phyloP scores from a whole-genome alignment of 2,888 invertebrate genomes.

The Lacanobia wlatinum region DNA sequence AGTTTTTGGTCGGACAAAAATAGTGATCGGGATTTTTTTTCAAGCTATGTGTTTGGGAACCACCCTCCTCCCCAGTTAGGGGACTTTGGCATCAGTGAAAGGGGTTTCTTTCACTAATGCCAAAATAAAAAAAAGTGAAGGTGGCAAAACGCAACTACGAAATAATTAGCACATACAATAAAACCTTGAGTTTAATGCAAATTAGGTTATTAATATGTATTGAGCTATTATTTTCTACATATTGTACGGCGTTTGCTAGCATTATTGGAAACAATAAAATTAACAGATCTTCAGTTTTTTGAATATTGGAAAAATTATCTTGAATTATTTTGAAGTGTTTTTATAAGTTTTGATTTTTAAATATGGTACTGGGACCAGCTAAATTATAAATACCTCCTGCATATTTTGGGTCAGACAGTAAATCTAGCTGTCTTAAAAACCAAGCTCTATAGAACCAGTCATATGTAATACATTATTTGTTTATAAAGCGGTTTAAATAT shows the following conservation, averaged over 20 bases:
- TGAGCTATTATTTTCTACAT: constrained; percentile 1
- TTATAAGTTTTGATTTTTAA: too few species aligned
- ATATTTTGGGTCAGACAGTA: too few species aligned
- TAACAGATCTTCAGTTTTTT: neutral
- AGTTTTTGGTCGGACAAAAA: too few species aligned
- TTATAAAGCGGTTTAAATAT: neutral
- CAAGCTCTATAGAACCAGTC: neutral
- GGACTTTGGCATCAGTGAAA: too few species aligned
- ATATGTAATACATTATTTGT: neutral
- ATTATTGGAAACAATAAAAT: neutral
- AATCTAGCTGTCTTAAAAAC: neutral
- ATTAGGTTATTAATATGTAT: constrained; percentile 24
- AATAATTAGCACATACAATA: constrained; percentile 10
- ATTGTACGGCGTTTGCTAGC: neutral
- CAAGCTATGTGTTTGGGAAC: too few species aligned
- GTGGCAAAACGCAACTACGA: too few species aligned
- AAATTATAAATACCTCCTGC: neutral
- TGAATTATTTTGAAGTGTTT: neutral
- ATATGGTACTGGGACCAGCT: too few species aligned
- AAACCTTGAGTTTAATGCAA: constrained; percentile 30
- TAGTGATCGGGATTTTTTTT: too few species aligned
- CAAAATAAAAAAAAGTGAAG: too few species aligned
- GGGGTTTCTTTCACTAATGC: too few species aligned
- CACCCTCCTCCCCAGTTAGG: too few species aligned
- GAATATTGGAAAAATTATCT: neutral